These are phyloP conservation scores for Artemia franciscana DNA, from an alignment of 1,140 invertebrate genomes.

Conservation along the genomic window DNA sequence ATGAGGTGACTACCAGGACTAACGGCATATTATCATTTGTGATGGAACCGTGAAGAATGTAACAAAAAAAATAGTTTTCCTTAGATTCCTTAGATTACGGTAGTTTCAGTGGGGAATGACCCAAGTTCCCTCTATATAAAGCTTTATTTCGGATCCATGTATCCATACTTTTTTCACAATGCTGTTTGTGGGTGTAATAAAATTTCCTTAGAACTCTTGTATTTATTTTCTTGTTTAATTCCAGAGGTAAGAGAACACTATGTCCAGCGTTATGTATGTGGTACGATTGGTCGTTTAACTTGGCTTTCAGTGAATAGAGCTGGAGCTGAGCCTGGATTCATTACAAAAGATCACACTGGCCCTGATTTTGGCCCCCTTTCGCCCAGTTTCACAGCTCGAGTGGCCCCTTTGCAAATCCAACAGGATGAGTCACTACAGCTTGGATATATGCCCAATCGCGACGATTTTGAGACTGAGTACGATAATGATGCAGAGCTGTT, in stretches of 20 bases:
- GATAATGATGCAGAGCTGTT: constrained; percentile 75
- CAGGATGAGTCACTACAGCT: constrained; percentile 51
- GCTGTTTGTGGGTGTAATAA: too few species aligned
- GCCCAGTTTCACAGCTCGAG: constrained; percentile 36
- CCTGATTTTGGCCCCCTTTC: constrained; percentile 58
- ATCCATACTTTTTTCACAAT: too few species aligned
- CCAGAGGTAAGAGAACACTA: constrained; percentile 80
- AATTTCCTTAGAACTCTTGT: too few species aligned
- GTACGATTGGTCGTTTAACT: constrained; percentile 61
- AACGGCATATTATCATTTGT: too few species aligned
- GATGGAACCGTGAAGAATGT: too few species aligned
- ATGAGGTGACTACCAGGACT: too few species aligned
- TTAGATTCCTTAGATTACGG: too few species aligned
- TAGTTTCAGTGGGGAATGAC: too few species aligned
- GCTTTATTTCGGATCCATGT: too few species aligned
- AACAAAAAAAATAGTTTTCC: too few species aligned
- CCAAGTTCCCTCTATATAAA: too few species aligned
- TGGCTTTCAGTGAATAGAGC: constrained; percentile 33
- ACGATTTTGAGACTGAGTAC: constrained; percentile 78
- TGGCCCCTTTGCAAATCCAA: constrained; percentile 53
- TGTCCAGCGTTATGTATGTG: constrained; percentile 61
- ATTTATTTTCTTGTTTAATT: constrained; percentile 18
- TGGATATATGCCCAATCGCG: constrained; percentile 86
- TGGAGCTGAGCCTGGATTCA: constrained; percentile 19
- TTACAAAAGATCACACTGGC: constrained; percentile 35